A percentile compares a stretch with the other conserved stretches of the same genome.
phyloP scores from a whole-genome alignment of 2,113 vertebrate species.

The Tympanuchus pallidicinctus region DNA sequence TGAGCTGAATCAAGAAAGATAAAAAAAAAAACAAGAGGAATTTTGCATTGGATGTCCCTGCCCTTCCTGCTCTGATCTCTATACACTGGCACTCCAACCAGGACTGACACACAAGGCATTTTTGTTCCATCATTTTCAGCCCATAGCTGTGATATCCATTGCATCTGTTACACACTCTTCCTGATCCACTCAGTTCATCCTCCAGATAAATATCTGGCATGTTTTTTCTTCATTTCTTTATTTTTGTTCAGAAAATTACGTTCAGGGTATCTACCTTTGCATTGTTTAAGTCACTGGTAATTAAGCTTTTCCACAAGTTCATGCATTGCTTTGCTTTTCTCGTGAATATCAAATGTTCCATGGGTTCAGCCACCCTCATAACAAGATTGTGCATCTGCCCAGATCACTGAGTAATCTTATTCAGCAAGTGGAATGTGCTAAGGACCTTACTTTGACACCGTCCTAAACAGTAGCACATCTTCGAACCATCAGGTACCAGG shows the following conservation, averaged over 20 bases:
- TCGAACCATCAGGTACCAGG: neutral
- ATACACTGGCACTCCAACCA: neutral
- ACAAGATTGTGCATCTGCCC: neutral
- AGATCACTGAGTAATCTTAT: neutral
- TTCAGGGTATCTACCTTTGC: neutral
- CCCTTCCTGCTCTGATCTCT: neutral
- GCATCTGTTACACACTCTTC: neutral
- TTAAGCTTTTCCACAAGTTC: neutral
- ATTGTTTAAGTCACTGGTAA: neutral
- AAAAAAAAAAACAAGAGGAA: neutral
- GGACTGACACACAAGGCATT: neutral
- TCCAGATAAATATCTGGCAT: neutral
- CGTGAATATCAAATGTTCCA: fast-evolving
- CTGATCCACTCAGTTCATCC: neutral
- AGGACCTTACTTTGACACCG: neutral
- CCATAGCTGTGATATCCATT: neutral
- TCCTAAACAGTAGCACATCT: neutral
- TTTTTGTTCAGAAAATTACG: neutral
- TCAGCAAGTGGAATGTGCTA: neutral
- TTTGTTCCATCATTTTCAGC: neutral
- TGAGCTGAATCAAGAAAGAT: neutral
- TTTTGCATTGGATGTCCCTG: neutral
- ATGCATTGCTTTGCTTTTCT: neutral
- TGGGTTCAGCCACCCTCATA: neutral
- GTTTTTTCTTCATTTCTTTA: neutral